Evolutionary conservation across 2,113 vertebrate genomes (phyloP).

Genomic region (Abramis brama): DNA sequence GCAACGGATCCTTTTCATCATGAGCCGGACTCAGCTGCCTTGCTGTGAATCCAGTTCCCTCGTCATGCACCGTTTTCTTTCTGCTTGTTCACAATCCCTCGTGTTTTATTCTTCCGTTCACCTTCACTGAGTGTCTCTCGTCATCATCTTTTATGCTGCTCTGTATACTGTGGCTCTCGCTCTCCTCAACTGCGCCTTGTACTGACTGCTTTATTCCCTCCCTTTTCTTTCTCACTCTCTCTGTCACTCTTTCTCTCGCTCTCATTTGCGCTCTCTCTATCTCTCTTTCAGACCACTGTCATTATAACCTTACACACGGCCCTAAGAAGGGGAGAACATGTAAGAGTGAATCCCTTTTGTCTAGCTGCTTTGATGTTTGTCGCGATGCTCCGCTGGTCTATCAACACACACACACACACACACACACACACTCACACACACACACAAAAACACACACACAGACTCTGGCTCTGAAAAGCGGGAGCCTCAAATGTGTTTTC

Average conservation of each 20-base stretch:
- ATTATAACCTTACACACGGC: constrained; percentile 55
- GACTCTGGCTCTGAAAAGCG: constrained; percentile 52
- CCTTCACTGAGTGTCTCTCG: constrained; percentile 57
- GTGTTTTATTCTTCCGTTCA: constrained; percentile 21
- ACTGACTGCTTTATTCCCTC: constrained; percentile 53
- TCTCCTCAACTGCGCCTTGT: constrained; percentile 31
- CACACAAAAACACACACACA: background rate
- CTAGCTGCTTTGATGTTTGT: constrained; percentile 64
- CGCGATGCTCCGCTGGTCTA: constrained; percentile 56
- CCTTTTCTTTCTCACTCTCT: constrained; percentile 62
- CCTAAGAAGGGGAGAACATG: constrained; percentile 47
- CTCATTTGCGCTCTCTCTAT: background rate
- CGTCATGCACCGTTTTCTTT: constrained; percentile 36
- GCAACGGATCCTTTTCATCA: constrained; percentile 54
- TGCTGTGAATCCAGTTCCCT: constrained; percentile 23
- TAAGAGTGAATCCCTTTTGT: constrained; percentile 62
- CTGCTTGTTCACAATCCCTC: constrained; percentile 36
- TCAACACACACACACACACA: constrained; percentile 44
- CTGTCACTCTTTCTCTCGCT: constrained; percentile 56
- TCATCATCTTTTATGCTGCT: background rate
- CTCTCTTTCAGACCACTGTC: constrained; percentile 23
- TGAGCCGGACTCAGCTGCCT: constrained; percentile 55
- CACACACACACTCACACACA: constrained; percentile 46
- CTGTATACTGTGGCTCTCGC: constrained; percentile 58
- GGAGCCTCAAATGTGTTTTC: constrained; percentile 65